Percentiles rank a stretch among this genome's conserved stretches.
Evolutionary conservation across 1,140 invertebrate genomes (phyloP).

Genomic region (Leucophenga varia): DNA sequence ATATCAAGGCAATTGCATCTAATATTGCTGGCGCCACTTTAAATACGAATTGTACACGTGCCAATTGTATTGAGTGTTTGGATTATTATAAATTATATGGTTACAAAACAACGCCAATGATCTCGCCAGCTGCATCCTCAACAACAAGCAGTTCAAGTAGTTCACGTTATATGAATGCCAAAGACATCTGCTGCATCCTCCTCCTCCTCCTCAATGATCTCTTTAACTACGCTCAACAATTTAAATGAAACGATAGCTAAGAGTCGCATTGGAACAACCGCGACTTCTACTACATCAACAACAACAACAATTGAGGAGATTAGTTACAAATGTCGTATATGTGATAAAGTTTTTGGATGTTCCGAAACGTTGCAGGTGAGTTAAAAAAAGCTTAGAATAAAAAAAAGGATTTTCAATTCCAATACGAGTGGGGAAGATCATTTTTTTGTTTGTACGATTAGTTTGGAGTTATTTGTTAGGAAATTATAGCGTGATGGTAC

Average conservation of each 20-base stretch:
- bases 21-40: no score
- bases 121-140: constrained; percentile 39
- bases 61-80: constrained; percentile 37
- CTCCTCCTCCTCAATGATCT: constrained; percentile 27
- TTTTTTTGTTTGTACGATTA: no score
- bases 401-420: no score
- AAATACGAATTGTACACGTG: constrained; percentile 23
- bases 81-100: constrained; percentile 36
- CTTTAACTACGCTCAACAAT: constrained; percentile 42
- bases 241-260: constrained; percentile 25
- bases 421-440: no score
- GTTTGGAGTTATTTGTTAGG: no score
- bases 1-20: no score
- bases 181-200: background rate
- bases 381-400: no score
- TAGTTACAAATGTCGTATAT: constrained; percentile 50
- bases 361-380: constrained; percentile 51
- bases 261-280: background rate
- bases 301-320: constrained; percentile 34
- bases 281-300: constrained; percentile 5
- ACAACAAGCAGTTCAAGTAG: constrained; percentile 27
- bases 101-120: constrained; percentile 27
- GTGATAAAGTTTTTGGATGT: constrained; percentile 55
- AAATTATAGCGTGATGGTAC: no score
- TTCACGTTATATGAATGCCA: constrained; percentile 12